phyloP scores from a whole-genome alignment of 2,888 invertebrate species.

The Leistus spinibarbis region DNA sequence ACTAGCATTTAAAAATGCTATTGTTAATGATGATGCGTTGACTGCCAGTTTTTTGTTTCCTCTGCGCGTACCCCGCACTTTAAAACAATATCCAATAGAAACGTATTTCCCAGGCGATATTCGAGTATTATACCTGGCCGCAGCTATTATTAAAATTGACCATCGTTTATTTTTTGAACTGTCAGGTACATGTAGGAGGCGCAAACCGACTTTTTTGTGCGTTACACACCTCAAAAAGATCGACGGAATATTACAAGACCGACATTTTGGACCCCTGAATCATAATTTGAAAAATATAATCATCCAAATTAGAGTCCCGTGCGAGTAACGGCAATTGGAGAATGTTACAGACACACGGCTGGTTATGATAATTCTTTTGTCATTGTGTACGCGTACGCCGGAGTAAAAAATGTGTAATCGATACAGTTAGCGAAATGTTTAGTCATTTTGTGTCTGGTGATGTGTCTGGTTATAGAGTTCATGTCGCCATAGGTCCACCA shows the following conservation, averaged over 20 bases:
- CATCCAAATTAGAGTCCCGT: no score
- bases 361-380: no score
- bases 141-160: slow-evolving; percentile 46
- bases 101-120: slow-evolving; percentile 39
- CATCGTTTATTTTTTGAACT: slow-evolving; percentile 45
- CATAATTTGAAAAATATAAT: no score
- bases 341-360: no score
- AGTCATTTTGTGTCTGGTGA: slow-evolving; percentile 33
- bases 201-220: slow-evolving; percentile 27
- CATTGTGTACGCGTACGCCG: not conserved
- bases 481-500: slow-evolving; percentile 20
- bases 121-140: slow-evolving; percentile 40
- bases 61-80: slow-evolving; percentile 40
- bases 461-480: slow-evolving; percentile 12
- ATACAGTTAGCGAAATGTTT: slow-evolving; percentile 15
- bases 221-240: not conserved
- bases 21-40: slow-evolving; percentile 40
- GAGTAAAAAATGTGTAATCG: not conserved
- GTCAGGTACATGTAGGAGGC: slow-evolving; percentile 42
- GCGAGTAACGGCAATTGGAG: no score
- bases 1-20: slow-evolving; percentile 43
- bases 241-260: not conserved
- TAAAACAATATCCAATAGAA: slow-evolving; percentile 48
- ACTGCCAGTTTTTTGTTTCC: slow-evolving; percentile 36
- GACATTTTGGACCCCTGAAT: no score